Percentiles rank a stretch among this genome's conserved stretches.
Evolutionary conservation across 1,140 invertebrate species (phyloP).

Genomic region (Ectropis grisescens): DNA sequence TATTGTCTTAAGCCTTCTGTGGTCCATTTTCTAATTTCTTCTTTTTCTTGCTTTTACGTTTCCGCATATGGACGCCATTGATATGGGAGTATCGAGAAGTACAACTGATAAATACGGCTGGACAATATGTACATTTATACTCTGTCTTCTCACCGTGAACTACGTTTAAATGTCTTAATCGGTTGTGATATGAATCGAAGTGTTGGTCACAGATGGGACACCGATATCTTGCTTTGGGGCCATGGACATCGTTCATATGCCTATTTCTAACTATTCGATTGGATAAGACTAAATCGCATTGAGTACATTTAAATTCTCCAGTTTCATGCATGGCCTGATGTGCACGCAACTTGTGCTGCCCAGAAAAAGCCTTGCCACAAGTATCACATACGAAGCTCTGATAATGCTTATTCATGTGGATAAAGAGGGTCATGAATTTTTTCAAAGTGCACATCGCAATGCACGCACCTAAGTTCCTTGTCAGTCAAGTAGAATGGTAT

Average conservation of each 20-base stretch:
- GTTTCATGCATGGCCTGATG: constrained; percentile 45
- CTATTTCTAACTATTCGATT: constrained; percentile 27
- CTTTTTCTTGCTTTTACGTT: too few species aligned
- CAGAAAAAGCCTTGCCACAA: constrained; percentile 53
- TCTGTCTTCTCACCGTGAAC: constrained; percentile 43
- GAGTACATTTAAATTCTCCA: constrained; percentile 35
- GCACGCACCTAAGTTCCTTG: constrained; percentile 33
- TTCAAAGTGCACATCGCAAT: constrained; percentile 39
- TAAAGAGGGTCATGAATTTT: constrained; percentile 46
- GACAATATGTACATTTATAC: constrained; percentile 52
- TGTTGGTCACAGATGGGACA: constrained; percentile 64
- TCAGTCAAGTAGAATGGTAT: constrained; percentile 26
- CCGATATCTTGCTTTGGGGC: constrained; percentile 30
- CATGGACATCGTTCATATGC: constrained; percentile 32
- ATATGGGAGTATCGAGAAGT: constrained; percentile 56
- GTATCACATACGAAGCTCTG: constrained; percentile 52
- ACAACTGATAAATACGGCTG: constrained; percentile 41
- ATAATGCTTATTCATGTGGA: constrained; percentile 56
- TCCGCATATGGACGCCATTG: constrained; percentile 44
- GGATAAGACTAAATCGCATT: constrained; percentile 42
- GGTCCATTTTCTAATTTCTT: too few species aligned
- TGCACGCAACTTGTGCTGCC: constrained; percentile 29
- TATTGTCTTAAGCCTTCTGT: too few species aligned
- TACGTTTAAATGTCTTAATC: constrained; percentile 57
- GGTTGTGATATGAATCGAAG: constrained; percentile 62